These are phyloP conservation scores for Brachyhypopomus gauderio DNA, from an alignment of 2,113 vertebrate genomes.

Conservation along the genomic window DNA sequence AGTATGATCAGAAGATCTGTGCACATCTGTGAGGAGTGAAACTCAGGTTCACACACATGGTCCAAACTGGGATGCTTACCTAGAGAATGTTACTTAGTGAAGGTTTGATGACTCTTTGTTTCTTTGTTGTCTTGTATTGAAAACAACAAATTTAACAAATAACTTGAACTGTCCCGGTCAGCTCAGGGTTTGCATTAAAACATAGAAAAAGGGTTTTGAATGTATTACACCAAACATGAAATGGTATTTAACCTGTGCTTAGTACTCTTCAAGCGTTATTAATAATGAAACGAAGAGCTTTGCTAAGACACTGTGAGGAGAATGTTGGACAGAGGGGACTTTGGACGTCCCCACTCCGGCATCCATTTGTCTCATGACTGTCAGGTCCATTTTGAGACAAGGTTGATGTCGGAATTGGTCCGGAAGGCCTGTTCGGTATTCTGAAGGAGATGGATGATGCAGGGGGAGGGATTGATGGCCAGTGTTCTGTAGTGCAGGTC, in stretches of 20 bases:
- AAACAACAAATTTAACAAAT: no score
- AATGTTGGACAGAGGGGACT: slow-evolving; percentile 38
- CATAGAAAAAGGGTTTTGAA: background rate
- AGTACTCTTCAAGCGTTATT: slow-evolving; percentile 19
- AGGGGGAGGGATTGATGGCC: slow-evolving; percentile 39
- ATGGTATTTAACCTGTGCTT: background rate
- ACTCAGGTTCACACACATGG: no score
- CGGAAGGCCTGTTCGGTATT: slow-evolving; percentile 36
- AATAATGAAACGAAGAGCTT: background rate
- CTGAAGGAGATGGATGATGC: slow-evolving; percentile 33
- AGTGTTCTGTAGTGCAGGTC: slow-evolving; percentile 30
- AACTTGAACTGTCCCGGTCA: no score
- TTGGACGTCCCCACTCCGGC: slow-evolving; percentile 3
- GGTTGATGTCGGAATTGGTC: slow-evolving; percentile 43
- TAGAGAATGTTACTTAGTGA: no score
- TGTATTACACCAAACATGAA: background rate
- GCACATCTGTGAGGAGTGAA: no score
- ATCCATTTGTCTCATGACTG: slow-evolving; percentile 43
- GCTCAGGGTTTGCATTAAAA: background rate
- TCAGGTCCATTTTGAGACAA: slow-evolving; percentile 38
- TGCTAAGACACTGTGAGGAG: slow-evolving; percentile 19
- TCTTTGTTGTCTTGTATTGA: no score
- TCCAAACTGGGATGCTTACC: no score
- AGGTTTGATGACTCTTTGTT: no score
- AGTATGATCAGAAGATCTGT: no score